Percentiles rank a stretch among this genome's conserved stretches.
phyloP scores from a whole-genome alignment of 1,140 invertebrate genomes.

The Mamestra configurata region DNA sequence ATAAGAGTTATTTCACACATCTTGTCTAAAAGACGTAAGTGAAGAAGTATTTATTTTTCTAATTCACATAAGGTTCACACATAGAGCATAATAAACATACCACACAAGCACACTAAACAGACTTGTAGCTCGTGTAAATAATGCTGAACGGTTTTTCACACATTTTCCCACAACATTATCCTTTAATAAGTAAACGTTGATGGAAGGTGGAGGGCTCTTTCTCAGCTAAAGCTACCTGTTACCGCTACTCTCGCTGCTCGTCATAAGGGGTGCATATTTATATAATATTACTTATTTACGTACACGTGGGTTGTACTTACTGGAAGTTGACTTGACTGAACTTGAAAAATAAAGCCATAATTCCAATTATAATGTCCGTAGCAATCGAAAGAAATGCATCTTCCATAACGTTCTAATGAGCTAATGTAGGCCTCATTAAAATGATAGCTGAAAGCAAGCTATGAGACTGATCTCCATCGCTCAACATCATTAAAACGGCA shows the following conservation, averaged over 20 bases:
- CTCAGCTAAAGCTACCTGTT: conserved; percentile 1
- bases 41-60: conserved; percentile 8
- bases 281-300: no score
- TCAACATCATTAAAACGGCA: conserved; percentile 9
- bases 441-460: background rate
- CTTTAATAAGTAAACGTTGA: background rate
- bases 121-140: conserved; percentile 28
- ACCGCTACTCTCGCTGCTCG: background rate
- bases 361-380: no score
- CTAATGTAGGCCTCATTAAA: background rate
- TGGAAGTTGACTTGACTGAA: no score
- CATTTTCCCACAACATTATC: conserved; percentile 1
- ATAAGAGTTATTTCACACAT: conserved; percentile 16
- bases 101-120: conserved; percentile 3
- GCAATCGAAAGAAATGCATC: no score
- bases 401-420: no score
- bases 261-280: background rate
- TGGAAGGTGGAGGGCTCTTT: conserved; percentile 1
- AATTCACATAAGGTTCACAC: background rate
- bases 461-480: background rate
- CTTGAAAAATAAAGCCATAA: no score
- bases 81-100: conserved; percentile 23
- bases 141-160: conserved; percentile 3
- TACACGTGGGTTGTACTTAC: no score
- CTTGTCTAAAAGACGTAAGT: conserved; percentile 31